A percentile compares a stretch with the other conserved stretches of the same genome.
phyloP scores from a whole-genome alignment of 2,113 vertebrate species.

The Cephalopterus ornatus region DNA sequence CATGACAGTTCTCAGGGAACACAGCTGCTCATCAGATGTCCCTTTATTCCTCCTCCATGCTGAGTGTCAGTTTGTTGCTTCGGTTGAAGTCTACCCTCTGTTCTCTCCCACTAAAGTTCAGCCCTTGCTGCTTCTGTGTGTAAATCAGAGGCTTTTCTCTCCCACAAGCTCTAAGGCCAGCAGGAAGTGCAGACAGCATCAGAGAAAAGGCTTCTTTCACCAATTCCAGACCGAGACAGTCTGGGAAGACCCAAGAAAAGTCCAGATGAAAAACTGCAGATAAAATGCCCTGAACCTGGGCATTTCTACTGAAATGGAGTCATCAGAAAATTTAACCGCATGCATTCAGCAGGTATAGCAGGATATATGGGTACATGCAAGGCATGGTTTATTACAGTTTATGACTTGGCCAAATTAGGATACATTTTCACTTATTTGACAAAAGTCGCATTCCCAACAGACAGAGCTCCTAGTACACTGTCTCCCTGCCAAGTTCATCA shows the following conservation, averaged over 20 bases:
- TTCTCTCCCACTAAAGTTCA: slow-evolving; percentile 8
- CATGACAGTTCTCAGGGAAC: not conserved
- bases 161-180: not conserved
- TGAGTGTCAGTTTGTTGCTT: not conserved
- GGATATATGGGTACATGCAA: not conserved
- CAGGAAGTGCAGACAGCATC: not conserved
- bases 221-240: not conserved
- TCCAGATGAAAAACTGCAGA: not conserved
- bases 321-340: not conserved
- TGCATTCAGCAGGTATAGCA: not conserved
- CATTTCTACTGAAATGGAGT: not conserved
- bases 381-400: not conserved
- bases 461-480: not conserved
- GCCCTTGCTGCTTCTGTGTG: not conserved
- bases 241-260: not conserved
- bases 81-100: not conserved
- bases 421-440: not conserved
- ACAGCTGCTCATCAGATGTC: slow-evolving; percentile 45
- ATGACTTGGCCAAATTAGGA: not conserved
- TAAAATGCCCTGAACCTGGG: not conserved
- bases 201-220: not conserved
- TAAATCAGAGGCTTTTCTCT: not conserved
- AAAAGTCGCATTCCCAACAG: rapidly evolving
- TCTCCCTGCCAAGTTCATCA: not conserved
- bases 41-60: slow-evolving; percentile 21